Percentiles rank a stretch among this genome's conserved stretches.
Conservation (phyloP, 2,113 vertebrate species). For the Passer montanus region DNA sequence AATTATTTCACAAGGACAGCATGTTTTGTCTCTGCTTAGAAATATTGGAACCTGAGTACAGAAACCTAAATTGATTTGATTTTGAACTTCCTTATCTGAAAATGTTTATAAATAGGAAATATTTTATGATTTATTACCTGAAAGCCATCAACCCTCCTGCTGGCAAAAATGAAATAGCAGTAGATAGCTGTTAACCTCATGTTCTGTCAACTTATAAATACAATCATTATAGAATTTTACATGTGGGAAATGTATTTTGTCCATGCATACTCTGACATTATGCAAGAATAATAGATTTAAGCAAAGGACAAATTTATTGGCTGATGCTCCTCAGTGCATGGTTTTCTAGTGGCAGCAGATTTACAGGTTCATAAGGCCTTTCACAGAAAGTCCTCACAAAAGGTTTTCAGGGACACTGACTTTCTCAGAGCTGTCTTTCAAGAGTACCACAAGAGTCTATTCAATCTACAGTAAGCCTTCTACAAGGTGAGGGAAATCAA, state of each 20-base stretch:
- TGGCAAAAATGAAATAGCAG: conserved; percentile 68
- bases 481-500: neutral
- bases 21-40: conserved; percentile 62
- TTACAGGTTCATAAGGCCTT: neutral
- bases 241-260: neutral
- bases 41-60: conserved; percentile 73
- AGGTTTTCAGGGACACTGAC: neutral
- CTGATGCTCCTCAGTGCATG: neutral
- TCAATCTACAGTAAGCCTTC: neutral
- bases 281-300: neutral
- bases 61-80: conserved; percentile 84
- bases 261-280: neutral
- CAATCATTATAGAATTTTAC: neutral
- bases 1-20: conserved; percentile 74
- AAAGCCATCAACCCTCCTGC: conserved; percentile 78
- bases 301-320: neutral
- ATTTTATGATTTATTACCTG: conserved; percentile 90
- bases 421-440: neutral
- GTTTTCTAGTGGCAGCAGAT: neutral
- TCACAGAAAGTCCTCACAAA: neutral
- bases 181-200: conserved; percentile 44
- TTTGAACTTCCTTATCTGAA: conserved; percentile 83
- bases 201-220: conserved; percentile 27
- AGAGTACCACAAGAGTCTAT: neutral
- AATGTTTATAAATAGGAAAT: conserved; percentile 80